Percentiles rank a stretch among this genome's conserved stretches.
phyloP scores from a whole-genome alignment of 2,888 invertebrate species.

The Ophioninae sp. region DNA sequence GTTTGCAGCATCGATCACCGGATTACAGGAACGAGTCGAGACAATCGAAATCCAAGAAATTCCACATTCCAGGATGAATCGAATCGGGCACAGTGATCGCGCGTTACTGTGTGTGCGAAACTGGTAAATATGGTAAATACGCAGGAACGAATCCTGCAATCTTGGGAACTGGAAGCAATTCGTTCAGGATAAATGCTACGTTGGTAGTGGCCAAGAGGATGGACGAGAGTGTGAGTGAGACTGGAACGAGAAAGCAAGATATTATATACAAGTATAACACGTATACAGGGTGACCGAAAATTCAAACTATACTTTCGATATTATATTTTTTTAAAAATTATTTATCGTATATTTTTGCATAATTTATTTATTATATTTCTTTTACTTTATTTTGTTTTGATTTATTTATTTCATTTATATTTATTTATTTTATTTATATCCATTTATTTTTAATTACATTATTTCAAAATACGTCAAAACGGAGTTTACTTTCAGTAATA shows the following conservation, averaged over 20 bases:
- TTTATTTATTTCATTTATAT: no score
- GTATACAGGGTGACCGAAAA: no score
- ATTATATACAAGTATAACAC: slow-evolving; percentile 34
- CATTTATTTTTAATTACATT: no score
- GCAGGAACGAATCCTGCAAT: slow-evolving; percentile 41
- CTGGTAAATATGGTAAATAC: slow-evolving; percentile 48
- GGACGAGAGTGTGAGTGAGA: slow-evolving; percentile 15
- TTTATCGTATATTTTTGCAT: no score
- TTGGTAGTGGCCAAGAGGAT: slow-evolving; percentile 17
- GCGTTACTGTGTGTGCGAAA: slow-evolving; percentile 14
- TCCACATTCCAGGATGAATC: slow-evolving; percentile 11
- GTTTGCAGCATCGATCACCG: not conserved
- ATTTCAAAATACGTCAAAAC: no score
- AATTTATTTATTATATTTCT: no score
- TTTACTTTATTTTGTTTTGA: no score
- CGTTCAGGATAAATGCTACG: slow-evolving; percentile 56
- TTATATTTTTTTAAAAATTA: no score
- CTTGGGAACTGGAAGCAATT: slow-evolving; percentile 54
- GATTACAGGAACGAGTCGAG: not conserved
- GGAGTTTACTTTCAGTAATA: no score
- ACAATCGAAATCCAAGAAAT: slow-evolving; percentile 18
- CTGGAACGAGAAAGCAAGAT: slow-evolving; percentile 25
- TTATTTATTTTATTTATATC: no score
- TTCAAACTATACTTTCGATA: no score
- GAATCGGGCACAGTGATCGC: slow-evolving; percentile 36